Evolutionary conservation across 2,113 vertebrate species (phyloP).

Genomic region (Phyllostomus hastatus): DNA sequence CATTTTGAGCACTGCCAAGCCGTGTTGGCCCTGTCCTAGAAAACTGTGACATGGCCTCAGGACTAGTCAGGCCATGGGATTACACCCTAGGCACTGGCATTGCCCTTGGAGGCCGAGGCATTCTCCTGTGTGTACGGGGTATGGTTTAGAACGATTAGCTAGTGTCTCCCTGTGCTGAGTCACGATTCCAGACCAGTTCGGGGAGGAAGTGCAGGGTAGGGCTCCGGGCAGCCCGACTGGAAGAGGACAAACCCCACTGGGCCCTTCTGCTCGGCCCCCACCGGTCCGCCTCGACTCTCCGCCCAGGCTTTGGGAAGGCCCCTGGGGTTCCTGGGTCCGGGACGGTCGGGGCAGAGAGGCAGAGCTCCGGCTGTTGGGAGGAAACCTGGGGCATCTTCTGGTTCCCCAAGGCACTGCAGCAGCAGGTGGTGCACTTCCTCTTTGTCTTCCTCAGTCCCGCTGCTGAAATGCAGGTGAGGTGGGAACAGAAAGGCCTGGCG

Average conservation of each 20-base stretch:
- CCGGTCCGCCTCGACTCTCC: background rate
- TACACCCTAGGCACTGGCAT: background rate
- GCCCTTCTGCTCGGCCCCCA: background rate
- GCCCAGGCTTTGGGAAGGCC: background rate
- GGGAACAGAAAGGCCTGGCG: background rate
- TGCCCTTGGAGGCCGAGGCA: background rate
- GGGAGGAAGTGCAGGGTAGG: background rate
- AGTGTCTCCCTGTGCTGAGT: background rate
- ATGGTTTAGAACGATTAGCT: background rate
- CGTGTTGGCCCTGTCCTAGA: background rate
- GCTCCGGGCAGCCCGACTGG: rapidly evolving
- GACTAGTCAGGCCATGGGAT: background rate
- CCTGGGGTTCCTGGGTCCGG: background rate
- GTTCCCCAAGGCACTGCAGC: background rate
- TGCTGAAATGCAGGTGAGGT: background rate
- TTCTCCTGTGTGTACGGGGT: background rate
- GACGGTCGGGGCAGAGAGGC: background rate
- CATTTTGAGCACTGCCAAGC: background rate
- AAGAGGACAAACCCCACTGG: background rate
- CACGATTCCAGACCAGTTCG: background rate
- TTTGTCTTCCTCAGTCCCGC: background rate
- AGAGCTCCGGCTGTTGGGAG: background rate
- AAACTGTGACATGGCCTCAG: background rate
- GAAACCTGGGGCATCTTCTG: background rate
- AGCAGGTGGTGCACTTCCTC: background rate